Conservation (phyloP, 2,113 vertebrate species). For the Notothenia coriiceps region DNA sequence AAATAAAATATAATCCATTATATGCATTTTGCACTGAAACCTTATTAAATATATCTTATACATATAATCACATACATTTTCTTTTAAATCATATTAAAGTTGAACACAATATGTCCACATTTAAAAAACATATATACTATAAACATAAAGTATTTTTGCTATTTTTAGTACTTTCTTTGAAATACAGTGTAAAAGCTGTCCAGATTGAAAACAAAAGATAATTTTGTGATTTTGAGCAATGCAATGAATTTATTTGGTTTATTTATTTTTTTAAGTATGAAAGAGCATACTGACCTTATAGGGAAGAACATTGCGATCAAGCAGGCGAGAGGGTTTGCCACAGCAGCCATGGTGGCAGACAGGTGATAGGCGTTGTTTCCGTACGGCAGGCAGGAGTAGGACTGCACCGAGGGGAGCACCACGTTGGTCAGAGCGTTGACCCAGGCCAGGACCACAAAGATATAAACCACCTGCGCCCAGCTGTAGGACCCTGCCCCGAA, state of each 20-base stretch:
- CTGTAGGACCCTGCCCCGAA: conserved; percentile 75
- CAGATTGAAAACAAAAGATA: background rate
- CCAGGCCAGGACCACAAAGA: conserved; percentile 86
- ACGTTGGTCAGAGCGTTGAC: conserved; percentile 84
- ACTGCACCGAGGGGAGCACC: conserved; percentile 87
- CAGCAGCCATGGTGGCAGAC: conserved; percentile 80
- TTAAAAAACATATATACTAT: background rate
- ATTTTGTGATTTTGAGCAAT: background rate
- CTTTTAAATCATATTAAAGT: no score
- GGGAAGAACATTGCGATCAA: conserved; percentile 84
- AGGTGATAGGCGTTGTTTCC: conserved; percentile 85
- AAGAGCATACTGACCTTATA: conserved; percentile 76
- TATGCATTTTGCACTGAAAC: no score
- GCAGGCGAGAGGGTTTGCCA: conserved; percentile 88
- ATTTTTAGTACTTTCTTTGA: background rate
- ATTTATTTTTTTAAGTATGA: background rate
- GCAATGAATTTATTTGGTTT: background rate
- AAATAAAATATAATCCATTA: no score
- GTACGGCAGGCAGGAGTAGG: conserved; percentile 89
- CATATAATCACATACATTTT: no score
- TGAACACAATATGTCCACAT: background rate
- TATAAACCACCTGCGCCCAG: conserved; percentile 75
- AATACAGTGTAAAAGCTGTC: background rate
- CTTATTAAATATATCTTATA: no score
- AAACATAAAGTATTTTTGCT: no score